Evolutionary conservation across 2,888 invertebrate genomes (phyloP), one percentile per base, ranked within the genome.

Genomic region (Masnerella sp.): DNA sequence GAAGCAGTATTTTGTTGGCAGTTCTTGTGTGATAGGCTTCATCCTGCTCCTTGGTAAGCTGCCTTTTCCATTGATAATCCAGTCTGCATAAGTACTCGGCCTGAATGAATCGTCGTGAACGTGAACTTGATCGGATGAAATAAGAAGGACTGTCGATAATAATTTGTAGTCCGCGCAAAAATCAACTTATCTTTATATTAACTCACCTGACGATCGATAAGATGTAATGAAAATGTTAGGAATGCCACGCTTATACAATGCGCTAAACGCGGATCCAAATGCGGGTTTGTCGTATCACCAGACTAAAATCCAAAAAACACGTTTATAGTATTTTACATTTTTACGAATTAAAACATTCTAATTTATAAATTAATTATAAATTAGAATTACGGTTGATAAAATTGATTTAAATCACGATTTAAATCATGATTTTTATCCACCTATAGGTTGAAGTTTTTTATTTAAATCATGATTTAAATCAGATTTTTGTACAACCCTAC

Each of bases 41-140:
- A 76, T 93, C 91, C 86, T 96, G 95, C 83, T 97, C 97, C 77
- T 92, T 91, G 56, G 90, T 89, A 68, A 94, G 88, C 79, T 94
- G 93, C 20, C 94, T 89, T 82, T 96, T 93, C 93, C 95, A 95
- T 56, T 89, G 84, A 77, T 94, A 95, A 85, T 97, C 97, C 77
- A 98, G 89, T 80, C 97, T 91, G 79, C 95, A 94, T 83, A 96
- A 93, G 80, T 94, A 96, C 85, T 97, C 97, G 18, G 95, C 93
- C 90, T 84, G 58, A 75, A 78, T 61, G 56, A 74, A 79, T 72
- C 49, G 62, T 69, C 71, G 65, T 68, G 59, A 64, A 65, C 69
- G 70, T n/a, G n/a, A n/a, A n/a, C n/a, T n/a, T n/a, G n/a, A n/a
- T n/a, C n/a, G n/a, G n/a, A n/a, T n/a, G n/a, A 52, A 69, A 59